phyloP scores from a whole-genome alignment of 2,888 invertebrate species.

The Yponomeuta evonymella region DNA sequence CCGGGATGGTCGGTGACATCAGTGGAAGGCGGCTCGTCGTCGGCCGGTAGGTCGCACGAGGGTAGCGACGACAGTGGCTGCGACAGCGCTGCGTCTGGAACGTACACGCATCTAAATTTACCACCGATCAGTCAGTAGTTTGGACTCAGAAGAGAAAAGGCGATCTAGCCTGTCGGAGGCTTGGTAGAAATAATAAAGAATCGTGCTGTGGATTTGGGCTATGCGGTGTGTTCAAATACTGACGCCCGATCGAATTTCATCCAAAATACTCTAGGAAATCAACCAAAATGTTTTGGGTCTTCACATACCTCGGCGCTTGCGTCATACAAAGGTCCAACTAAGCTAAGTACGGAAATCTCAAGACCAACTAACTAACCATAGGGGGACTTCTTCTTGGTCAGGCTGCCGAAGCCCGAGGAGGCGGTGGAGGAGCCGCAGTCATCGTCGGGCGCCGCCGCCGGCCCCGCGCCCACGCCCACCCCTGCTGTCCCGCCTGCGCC shows the following conservation, averaged over 20 bases:
- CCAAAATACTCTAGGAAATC: too few species aligned
- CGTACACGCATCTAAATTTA: neutral
- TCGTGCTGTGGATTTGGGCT: too few species aligned
- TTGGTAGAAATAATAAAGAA: too few species aligned
- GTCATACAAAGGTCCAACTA: too few species aligned
- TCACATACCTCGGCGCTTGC: too few species aligned
- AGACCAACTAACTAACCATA: neutral
- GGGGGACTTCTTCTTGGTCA: slow-evolving; percentile 83
- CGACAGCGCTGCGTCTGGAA: slow-evolving; percentile 44
- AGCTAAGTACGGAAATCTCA: neutral
- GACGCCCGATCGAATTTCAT: too few species aligned
- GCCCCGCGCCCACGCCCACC: slow-evolving; percentile 24
- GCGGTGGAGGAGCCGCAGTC: slow-evolving; percentile 83
- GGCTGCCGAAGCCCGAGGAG: slow-evolving; percentile 90
- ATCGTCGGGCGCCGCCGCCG: slow-evolving; percentile 61
- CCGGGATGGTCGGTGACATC: slow-evolving; percentile 44
- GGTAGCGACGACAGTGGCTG: slow-evolving; percentile 52
- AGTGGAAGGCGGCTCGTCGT: slow-evolving; percentile 44
- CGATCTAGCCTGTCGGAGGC: too few species aligned
- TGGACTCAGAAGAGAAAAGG: too few species aligned
- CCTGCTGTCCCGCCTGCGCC: slow-evolving; percentile 3
- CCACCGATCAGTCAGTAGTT: neutral
- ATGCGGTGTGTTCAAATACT: too few species aligned
- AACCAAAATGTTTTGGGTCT: too few species aligned
- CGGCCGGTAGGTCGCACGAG: slow-evolving; percentile 56